These are phyloP conservation scores for Spisula subtruncata DNA, from an alignment of 2,888 invertebrate genomes.

Conservation along the genomic window DNA sequence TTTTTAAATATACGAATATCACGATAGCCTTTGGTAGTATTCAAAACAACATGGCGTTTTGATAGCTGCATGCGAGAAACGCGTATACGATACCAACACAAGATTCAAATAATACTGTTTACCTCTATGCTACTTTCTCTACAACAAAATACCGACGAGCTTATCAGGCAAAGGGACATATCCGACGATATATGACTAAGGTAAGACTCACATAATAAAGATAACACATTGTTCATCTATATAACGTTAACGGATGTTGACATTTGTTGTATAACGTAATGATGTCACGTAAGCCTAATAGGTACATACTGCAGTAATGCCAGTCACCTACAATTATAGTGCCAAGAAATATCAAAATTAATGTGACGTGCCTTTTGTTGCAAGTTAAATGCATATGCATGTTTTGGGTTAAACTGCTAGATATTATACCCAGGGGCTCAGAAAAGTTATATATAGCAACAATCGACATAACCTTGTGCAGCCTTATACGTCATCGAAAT, in stretches of 20 bases:
- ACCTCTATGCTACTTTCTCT: neutral
- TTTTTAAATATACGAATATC: slow-evolving; percentile 1
- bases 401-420: neutral
- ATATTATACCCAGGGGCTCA: too few relatives aligned
- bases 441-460: too few relatives aligned
- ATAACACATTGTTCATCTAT: slow-evolving; percentile 21
- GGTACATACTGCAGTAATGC: neutral
- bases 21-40: neutral
- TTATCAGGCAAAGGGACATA: slow-evolving; percentile 30
- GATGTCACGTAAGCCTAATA: neutral
- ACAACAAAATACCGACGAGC: neutral
- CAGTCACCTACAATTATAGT: neutral
- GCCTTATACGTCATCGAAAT: too few relatives aligned
- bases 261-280: neutral
- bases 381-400: neutral
- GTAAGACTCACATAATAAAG: slow-evolving; percentile 22
- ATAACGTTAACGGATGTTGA: slow-evolving; percentile 8
- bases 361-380: neutral
- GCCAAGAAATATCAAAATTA: neutral
- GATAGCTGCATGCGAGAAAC: slow-evolving; percentile 15
- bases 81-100: neutral
- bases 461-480: too few relatives aligned
- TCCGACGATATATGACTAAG: slow-evolving; percentile 27
- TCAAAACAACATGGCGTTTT: neutral
- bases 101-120: neutral